Evolutionary conservation across 2,888 invertebrate species (phyloP).

Genomic region (Noctua pronuba): DNA sequence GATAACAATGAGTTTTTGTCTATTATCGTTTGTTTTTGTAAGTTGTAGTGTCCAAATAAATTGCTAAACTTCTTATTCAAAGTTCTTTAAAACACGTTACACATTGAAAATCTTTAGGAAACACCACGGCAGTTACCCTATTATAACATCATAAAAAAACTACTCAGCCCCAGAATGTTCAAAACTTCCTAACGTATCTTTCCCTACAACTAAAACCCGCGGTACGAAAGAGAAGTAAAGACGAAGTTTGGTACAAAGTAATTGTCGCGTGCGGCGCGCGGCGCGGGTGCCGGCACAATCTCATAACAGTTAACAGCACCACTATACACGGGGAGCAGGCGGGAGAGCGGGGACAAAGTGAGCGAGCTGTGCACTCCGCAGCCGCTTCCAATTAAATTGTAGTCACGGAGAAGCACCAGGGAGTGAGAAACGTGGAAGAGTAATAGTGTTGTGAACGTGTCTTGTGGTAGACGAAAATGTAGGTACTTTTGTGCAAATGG

Average conservation of each 20-base stretch:
- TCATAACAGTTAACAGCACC: conserved; percentile 29
- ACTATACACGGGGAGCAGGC: neutral
- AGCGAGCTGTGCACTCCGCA: conserved; percentile 8
- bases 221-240: conserved; percentile 8
- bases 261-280: conserved; percentile 5
- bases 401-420: neutral
- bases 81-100: neutral
- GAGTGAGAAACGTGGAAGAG: neutral
- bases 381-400: conserved; percentile 37
- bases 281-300: conserved; percentile 10
- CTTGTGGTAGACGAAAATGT: neutral
- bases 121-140: neutral
- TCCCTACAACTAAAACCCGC: conserved; percentile 11
- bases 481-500: neutral
- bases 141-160: neutral
- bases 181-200: conserved; percentile 17
- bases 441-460: neutral
- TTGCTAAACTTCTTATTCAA: neutral
- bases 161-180: neutral
- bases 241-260: conserved; percentile 38
- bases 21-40: neutral
- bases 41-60: neutral
- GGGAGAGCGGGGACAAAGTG: neutral
- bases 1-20: neutral
- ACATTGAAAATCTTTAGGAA: neutral